These are phyloP conservation scores for Ceyx melanurus DNA, from an alignment of 2,113 vertebrate genomes.

Conservation along the genomic window DNA sequence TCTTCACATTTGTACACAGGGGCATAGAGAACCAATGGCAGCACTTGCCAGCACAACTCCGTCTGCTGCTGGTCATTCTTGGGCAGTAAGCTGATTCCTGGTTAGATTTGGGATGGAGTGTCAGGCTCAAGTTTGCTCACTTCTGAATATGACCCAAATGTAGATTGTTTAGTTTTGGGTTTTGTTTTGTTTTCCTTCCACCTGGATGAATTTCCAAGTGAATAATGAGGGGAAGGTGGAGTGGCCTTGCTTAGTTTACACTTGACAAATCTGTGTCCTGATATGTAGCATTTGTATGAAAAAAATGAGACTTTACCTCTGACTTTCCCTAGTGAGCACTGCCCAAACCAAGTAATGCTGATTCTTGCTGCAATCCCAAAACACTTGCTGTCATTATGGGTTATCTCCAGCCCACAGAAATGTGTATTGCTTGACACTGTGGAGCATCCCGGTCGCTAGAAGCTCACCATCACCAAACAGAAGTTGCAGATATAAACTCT, in stretches of 20 bases:
- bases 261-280: not conserved
- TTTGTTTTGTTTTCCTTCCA: not conserved
- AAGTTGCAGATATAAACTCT: not conserved
- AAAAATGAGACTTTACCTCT: not conserved
- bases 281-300: not conserved
- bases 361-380: not conserved
- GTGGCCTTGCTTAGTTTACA: not conserved
- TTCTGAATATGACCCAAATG: not conserved
- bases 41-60: not conserved
- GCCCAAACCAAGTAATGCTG: not conserved
- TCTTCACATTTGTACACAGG: not conserved
- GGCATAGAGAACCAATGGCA: not conserved
- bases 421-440: accelerated
- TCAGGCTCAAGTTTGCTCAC: not conserved
- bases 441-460: not conserved
- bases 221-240: not conserved
- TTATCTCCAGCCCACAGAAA: not conserved
- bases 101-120: not conserved
- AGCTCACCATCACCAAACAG: not conserved
- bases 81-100: not conserved
- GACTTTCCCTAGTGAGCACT: not conserved
- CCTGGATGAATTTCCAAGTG: not conserved
- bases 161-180: not conserved
- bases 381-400: not conserved
- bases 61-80: not conserved